phyloP scores from a whole-genome alignment of 2,113 vertebrate species.

The Odontesthes bonariensis region DNA sequence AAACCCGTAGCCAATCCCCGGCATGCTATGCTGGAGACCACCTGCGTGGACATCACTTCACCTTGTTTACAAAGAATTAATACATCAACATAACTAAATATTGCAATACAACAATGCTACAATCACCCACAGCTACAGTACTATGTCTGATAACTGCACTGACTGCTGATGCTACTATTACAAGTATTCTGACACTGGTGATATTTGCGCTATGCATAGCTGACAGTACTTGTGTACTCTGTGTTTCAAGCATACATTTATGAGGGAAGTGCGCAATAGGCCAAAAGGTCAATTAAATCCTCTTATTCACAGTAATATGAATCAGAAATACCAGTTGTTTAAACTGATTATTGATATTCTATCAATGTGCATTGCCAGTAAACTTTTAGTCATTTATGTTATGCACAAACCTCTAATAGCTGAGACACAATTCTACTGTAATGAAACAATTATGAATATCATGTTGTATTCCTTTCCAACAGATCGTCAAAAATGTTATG shows the following conservation, averaged over 20 bases:
- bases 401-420: neutral
- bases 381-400: neutral
- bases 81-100: neutral
- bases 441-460: too few species aligned
- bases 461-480: too few species aligned
- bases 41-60: conserved; percentile 19
- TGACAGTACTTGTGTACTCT: neutral
- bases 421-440: neutral
- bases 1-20: conserved; percentile 25
- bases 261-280: neutral
- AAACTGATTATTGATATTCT: too few species aligned
- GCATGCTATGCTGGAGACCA: neutral
- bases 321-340: neutral
- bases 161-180: too few species aligned
- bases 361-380: too few species aligned
- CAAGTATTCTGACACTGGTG: neutral
- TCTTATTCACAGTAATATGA: neutral
- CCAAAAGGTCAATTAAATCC: neutral
- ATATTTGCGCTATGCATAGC: neutral
- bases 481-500: neutral
- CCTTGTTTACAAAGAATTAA: conserved; percentile 24
- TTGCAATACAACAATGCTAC: neutral
- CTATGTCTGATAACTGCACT: neutral
- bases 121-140: neutral
- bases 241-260: neutral